phyloP scores from a whole-genome alignment of 2,113 vertebrate genomes.

The Platysteira castanea region DNA sequence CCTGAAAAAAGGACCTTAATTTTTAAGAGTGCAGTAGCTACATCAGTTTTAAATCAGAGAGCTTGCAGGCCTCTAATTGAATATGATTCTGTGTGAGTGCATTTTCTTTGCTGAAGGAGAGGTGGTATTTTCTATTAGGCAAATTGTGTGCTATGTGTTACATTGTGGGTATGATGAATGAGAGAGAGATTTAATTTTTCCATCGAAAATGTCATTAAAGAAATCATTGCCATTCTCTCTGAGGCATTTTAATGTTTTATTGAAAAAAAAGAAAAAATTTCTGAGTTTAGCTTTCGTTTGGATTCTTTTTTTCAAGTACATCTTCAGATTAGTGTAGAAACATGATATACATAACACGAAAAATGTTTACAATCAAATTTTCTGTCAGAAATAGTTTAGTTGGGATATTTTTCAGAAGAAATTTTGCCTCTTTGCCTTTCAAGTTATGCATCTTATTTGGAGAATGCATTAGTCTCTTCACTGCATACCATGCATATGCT shows the following conservation, averaged over 20 bases:
- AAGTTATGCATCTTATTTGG: neutral
- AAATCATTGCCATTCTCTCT: neutral
- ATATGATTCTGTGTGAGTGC: neutral
- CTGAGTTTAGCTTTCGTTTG: neutral
- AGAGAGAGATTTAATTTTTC: neutral
- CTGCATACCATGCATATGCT: neutral
- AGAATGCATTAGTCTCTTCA: neutral
- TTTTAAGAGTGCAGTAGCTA: neutral
- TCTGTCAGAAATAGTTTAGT: neutral
- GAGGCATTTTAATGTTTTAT: neutral
- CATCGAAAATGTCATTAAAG: neutral
- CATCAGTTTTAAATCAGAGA: neutral
- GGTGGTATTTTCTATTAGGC: neutral
- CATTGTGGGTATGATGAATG: neutral
- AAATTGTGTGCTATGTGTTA: constrained; percentile 1
- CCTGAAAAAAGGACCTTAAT: neutral
- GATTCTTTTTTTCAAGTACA: neutral
- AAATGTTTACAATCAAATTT: neutral
- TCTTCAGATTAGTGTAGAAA: neutral
- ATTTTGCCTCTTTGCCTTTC: neutral
- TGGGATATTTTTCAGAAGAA: neutral
- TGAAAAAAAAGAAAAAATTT: neutral
- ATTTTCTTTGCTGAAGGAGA: neutral
- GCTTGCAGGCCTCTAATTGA: constrained; percentile 14
- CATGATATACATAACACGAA: neutral